Evolutionary conservation across 2,113 vertebrate genomes (phyloP).

Genomic region (Grammomys dolichurus): DNA sequence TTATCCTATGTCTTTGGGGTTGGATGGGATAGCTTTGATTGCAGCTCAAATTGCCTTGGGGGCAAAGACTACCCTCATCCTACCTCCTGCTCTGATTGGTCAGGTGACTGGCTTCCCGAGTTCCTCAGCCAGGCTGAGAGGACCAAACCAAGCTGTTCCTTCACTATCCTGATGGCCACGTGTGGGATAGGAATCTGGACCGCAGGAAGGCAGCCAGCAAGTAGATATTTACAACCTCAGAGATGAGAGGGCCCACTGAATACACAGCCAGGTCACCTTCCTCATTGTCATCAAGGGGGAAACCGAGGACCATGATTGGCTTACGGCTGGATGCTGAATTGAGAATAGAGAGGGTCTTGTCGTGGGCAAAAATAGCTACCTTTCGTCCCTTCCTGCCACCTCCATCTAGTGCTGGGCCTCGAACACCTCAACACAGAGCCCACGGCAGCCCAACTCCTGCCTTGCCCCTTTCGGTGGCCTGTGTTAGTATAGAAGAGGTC

Average conservation of each 20-base stretch:
- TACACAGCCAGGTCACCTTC: not conserved
- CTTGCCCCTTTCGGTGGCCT: not conserved
- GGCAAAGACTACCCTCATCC: not conserved
- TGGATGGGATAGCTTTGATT: not conserved
- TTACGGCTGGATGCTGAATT: not conserved
- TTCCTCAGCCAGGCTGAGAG: not conserved
- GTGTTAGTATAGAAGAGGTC: not conserved
- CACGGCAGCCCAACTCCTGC: not conserved
- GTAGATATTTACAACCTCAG: not conserved
- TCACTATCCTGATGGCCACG: not conserved
- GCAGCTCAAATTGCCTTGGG: not conserved
- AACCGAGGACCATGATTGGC: not conserved
- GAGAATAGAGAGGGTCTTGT: not conserved
- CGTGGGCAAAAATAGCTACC: rapidly evolving
- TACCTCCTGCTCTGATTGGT: not conserved
- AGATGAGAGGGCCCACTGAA: not conserved
- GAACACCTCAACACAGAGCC: not conserved
- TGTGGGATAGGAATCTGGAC: not conserved
- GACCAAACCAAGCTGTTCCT: not conserved
- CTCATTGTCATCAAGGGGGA: not conserved
- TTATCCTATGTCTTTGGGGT: not conserved
- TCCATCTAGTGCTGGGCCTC: not conserved
- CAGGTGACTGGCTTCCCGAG: not conserved
- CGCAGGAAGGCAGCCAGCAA: not conserved
- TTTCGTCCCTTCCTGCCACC: not conserved